Evolutionary conservation across 2,113 vertebrate species (phyloP).

Genomic region (Carassius carassius): DNA sequence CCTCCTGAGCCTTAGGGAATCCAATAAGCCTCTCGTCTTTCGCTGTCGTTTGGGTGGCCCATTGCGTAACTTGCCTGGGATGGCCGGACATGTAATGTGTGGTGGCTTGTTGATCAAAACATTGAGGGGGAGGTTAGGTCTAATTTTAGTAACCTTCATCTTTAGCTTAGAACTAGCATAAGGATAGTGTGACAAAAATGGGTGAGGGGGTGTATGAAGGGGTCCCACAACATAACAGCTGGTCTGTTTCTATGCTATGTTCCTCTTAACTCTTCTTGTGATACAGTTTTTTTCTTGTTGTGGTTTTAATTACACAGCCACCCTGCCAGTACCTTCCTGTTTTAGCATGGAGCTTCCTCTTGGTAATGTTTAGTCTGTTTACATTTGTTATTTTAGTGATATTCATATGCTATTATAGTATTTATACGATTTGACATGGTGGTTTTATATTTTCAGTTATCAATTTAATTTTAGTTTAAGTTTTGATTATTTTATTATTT

Average conservation of each 20-base stretch:
- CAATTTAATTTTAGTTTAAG: background rate
- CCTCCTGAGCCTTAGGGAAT: slow-evolving; percentile 62
- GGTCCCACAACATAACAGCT: slow-evolving; percentile 32
- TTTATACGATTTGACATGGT: background rate
- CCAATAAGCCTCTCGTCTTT: slow-evolving; percentile 63
- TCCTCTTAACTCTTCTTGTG: slow-evolving; percentile 59
- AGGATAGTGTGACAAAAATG: background rate
- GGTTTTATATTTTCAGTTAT: background rate
- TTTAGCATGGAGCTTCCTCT: slow-evolving; percentile 52
- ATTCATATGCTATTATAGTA: background rate
- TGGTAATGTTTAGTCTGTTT: slow-evolving; percentile 49
- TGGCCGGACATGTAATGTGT: slow-evolving; percentile 47
- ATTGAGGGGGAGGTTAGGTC: slow-evolving; percentile 45
- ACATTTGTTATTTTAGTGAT: background rate
- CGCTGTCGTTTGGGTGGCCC: slow-evolving; percentile 56
- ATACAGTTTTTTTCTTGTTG: slow-evolving; percentile 55
- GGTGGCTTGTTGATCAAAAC: slow-evolving; percentile 52
- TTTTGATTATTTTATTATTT: background rate
- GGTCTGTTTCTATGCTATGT: slow-evolving; percentile 48
- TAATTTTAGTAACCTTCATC: slow-evolving; percentile 70
- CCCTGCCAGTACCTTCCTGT: slow-evolving; percentile 32
- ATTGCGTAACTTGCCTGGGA: slow-evolving; percentile 63
- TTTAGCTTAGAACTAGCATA: slow-evolving; percentile 51
- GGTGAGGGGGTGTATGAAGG: slow-evolving; percentile 27
- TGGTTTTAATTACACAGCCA: background rate